Percentiles rank a stretch among this genome's conserved stretches.
phyloP scores from a whole-genome alignment of 2,888 invertebrate genomes.

The Tromatobia lineatoria region DNA sequence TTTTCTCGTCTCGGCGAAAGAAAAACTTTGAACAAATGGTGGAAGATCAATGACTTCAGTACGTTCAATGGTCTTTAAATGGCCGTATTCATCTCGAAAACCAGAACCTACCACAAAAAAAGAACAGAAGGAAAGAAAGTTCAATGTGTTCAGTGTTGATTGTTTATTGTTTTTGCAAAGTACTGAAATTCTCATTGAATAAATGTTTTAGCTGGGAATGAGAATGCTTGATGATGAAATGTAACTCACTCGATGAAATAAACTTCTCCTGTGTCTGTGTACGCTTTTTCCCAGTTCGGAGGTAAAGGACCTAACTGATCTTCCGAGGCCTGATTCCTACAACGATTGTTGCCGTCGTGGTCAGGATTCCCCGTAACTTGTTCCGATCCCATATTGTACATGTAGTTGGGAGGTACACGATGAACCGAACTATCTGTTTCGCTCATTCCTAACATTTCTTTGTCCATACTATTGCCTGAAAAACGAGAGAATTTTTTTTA shows the following conservation, averaged over 20 bases:
- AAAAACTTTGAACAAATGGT: no score
- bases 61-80: no score
- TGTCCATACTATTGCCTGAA: constrained; percentile 78
- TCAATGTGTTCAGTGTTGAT: neutral
- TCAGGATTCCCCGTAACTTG: constrained; percentile 75
- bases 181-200: no score
- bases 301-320: constrained; percentile 96
- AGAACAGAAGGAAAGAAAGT: no score
- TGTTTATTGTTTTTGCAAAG: no score
- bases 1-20: no score
- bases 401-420: constrained; percentile 81
- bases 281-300: constrained; percentile 98
- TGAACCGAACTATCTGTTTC: constrained; percentile 76
- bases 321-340: constrained; percentile 88
- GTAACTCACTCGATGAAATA: constrained; percentile 97
- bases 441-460: constrained; percentile 79
- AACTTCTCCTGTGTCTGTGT: constrained; percentile 97
- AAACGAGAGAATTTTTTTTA: neutral
- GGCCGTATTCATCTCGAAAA: no score
- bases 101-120: no score
- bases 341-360: constrained; percentile 78
- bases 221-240: neutral
- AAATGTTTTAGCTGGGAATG: no score
- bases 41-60: no score
- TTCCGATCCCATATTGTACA: constrained; percentile 79